Conservation (phyloP, 2,113 vertebrate species). For the Gymnarchus niloticus region DNA sequence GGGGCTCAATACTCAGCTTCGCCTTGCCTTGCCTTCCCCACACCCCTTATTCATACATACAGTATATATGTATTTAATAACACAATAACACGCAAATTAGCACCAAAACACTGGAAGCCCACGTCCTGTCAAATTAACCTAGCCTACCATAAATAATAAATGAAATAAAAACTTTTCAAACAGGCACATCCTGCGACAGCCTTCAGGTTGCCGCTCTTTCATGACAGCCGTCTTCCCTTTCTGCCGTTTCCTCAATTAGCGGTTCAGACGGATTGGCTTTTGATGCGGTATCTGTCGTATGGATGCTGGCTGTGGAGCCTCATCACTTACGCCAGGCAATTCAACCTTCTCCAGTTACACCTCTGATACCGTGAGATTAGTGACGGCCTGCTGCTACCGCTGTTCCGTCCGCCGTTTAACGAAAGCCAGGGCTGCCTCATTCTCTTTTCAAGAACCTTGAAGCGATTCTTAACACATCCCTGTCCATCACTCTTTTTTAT, state of each 20-base stretch:
- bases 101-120: neutral
- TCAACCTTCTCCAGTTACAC: constrained; percentile 8
- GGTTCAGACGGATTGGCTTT: neutral
- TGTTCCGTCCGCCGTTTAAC: neutral
- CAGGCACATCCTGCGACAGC: neutral
- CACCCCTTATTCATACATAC: no score
- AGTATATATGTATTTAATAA: no score
- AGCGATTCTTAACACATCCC: neutral
- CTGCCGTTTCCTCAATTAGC: neutral
- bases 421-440: neutral
- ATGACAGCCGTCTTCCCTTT: neutral
- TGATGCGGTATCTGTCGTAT: neutral
- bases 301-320: neutral
- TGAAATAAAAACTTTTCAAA: neutral
- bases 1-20: no score
- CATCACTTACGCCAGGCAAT: neutral
- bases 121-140: neutral
- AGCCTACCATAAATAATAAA: neutral
- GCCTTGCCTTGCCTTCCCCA: neutral
- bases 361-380: neutral
- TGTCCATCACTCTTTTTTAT: neutral
- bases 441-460: neutral
- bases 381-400: neutral
- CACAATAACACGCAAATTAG: no score
- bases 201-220: neutral